phyloP scores from a whole-genome alignment of 2,797 vertebrate genomes.

The Clarias fuscus region DNA sequence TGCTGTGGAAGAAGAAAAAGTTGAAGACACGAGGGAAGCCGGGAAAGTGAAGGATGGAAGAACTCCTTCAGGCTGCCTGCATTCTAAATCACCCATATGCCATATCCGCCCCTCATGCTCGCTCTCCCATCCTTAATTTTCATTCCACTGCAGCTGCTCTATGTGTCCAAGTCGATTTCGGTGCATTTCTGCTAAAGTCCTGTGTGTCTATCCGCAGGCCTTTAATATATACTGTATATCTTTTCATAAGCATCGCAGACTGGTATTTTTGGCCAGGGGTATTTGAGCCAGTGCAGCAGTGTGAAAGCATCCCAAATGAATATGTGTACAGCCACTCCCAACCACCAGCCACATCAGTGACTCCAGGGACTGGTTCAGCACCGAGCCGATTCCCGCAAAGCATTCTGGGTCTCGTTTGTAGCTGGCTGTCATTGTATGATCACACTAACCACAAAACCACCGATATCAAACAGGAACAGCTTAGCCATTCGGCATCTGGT shows the following conservation, averaged over 20 bases:
- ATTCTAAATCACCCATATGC: slow-evolving; percentile 56
- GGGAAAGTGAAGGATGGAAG: slow-evolving; percentile 25
- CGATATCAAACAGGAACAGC: slow-evolving; percentile 14
- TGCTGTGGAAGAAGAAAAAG: background rate
- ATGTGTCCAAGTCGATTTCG: background rate
- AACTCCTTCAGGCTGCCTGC: slow-evolving; percentile 53
- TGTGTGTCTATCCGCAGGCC: slow-evolving; percentile 21
- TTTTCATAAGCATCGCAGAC: slow-evolving; percentile 1
- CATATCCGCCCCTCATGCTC: slow-evolving; percentile 15
- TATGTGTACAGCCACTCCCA: slow-evolving; percentile 31
- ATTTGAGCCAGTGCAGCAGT: slow-evolving; percentile 24
- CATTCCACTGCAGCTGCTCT: background rate
- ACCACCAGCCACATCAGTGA: slow-evolving; percentile 46
- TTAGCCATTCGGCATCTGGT: background rate
- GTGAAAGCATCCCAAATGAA: background rate
- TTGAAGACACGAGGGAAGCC: background rate
- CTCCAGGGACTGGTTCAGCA: slow-evolving; percentile 5
- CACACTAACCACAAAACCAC: slow-evolving; percentile 23
- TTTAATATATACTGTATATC: slow-evolving; percentile 10
- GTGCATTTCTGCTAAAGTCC: slow-evolving; percentile 15
- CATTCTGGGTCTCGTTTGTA: slow-evolving; percentile 22
- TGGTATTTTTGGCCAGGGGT: slow-evolving; percentile 26
- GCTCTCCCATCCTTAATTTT: slow-evolving; percentile 5
- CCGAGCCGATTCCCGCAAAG: background rate
- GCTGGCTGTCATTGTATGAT: slow-evolving; percentile 23